A percentile compares a stretch with the other conserved stretches of the same genome.
Evolutionary conservation across 2,113 vertebrate species (phyloP).

Genomic region (Mirounga angustirostris): DNA sequence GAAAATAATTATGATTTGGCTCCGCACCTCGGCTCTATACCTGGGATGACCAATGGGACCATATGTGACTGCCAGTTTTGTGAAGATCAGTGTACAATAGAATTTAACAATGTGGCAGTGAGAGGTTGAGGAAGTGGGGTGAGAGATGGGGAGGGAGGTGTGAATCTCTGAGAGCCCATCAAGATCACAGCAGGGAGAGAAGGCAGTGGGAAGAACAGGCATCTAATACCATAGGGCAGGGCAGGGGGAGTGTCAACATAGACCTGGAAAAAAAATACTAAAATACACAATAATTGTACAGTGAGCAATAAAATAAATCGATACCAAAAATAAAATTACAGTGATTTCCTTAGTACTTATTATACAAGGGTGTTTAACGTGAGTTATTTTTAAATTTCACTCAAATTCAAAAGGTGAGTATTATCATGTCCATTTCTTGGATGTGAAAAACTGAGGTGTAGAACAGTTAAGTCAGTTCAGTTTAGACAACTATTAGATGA

Average conservation of each 20-base stretch:
- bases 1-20: constrained; percentile 70
- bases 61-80: background rate
- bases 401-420: background rate
- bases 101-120: background rate
- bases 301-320: background rate
- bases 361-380: accelerated
- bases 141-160: too few relatives aligned
- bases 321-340: background rate
- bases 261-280: background rate
- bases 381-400: background rate
- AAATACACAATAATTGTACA: background rate
- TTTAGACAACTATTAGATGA: background rate
- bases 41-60: background rate
- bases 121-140: background rate
- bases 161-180: background rate
- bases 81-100: background rate
- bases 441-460: background rate
- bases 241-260: background rate
- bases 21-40: constrained; percentile 33
- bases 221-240: background rate
- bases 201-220: too few relatives aligned
- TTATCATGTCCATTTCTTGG: background rate
- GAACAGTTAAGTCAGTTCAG: background rate
- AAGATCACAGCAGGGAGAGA: background rate
- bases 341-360: background rate